Evolutionary conservation across 2,113 vertebrate genomes (phyloP), one percentile per base, ranked within the genome.

Genomic region (Acinonyx jubatus): DNA sequence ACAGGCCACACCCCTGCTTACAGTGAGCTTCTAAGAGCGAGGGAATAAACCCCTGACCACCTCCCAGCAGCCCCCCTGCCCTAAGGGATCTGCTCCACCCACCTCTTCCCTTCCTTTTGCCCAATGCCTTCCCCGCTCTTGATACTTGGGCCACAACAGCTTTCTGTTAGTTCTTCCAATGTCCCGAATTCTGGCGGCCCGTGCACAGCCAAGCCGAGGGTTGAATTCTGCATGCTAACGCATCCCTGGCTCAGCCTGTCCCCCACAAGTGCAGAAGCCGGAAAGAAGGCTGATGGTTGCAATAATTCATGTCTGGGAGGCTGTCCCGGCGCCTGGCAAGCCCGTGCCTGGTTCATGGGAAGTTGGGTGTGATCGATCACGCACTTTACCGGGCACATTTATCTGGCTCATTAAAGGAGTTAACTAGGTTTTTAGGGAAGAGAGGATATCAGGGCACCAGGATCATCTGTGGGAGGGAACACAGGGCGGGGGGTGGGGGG

Each of bases 401-500:
- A 92, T 65, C 50, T 91, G 94, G 68, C 45, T 97, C 96, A 91
- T 95, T 96, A 78, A 82, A 80, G 66, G 88, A 94, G 88, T 94
- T 96, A 96, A 98, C 71, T 89, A 91, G 92, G 73, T 95, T 97
- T 96, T 48, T 63, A 91, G 50, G 65, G 38, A 78, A 55, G 15
- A 79, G 82, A 91, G 48, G 85, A 71, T 66, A 33, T 7, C 5
- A 5, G 73, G 78, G 71, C n/a, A 57, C 16, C 8, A 8, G 55
- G 85, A 31, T 45, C 48, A 31, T 57, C 80, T 63, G 31, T 8
- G 29, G 82, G 36, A 48, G 48, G 50, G 82, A 33, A 9, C 2
- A 3, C 1, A 1, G 38, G 11, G 23, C 8, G 19, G 57, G 57
- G 57, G 57, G 57, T 57, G 21, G 7, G 10, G 7, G 10, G 27